A percentile compares a stretch with the other conserved stretches of the same genome.
phyloP scores from a whole-genome alignment of 2,797 vertebrate genomes.

The Brachyrhaphis roseni region DNA sequence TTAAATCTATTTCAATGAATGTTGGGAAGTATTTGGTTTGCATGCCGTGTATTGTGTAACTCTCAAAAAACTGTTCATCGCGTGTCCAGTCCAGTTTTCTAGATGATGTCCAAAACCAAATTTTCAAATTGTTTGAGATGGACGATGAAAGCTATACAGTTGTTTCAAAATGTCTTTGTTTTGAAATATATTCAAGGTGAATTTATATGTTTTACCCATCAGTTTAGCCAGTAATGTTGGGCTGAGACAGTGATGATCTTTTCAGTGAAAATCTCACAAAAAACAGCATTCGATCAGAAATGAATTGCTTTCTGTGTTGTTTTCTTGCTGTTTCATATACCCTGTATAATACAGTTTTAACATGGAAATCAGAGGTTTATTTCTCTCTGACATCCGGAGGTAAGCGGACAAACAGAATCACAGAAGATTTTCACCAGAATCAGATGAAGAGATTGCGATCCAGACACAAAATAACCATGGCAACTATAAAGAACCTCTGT shows the following conservation, averaged over 20 bases:
- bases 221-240: background rate
- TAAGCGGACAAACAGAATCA: background rate
- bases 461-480: constrained; percentile 13
- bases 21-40: background rate
- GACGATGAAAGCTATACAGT: background rate
- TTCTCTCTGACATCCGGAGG: background rate
- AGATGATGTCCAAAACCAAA: background rate
- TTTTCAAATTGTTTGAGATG: background rate
- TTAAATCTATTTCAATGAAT: background rate
- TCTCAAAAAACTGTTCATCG: background rate
- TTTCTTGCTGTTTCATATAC: background rate
- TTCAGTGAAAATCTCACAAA: background rate
- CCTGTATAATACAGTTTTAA: background rate
- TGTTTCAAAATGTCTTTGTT: background rate
- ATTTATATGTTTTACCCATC: background rate
- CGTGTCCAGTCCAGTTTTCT: background rate
- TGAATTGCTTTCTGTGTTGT: background rate
- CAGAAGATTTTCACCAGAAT: constrained; percentile 13
- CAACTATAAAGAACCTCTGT: background rate
- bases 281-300: background rate
- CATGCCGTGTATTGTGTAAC: background rate
- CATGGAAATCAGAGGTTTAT: constrained; percentile 8
- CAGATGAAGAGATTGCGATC: background rate
- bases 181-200: background rate
- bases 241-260: background rate